Evolutionary conservation across 2,113 vertebrate genomes (phyloP).

Genomic region (Cariama cristata): DNA sequence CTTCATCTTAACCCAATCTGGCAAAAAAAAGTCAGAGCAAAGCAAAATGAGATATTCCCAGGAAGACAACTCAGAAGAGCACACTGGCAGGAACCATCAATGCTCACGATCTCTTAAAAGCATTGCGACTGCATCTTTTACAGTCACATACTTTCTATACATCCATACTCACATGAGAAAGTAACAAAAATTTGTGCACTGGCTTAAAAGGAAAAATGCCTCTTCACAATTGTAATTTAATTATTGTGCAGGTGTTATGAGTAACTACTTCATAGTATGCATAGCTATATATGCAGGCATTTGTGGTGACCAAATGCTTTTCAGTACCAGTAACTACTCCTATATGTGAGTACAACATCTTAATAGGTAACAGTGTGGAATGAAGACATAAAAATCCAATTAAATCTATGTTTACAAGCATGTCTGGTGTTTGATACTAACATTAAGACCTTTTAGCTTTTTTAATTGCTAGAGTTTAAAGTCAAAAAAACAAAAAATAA

Average conservation of each 20-base stretch:
- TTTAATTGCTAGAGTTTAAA: background rate
- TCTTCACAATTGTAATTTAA: background rate
- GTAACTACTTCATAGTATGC: background rate
- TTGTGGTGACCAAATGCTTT: background rate
- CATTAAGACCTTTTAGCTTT: background rate
- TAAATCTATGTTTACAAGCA: background rate
- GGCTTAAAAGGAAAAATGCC: background rate
- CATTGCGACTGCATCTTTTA: background rate
- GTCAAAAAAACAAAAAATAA: background rate
- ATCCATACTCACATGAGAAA: background rate
- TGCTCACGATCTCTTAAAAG: rapidly evolving
- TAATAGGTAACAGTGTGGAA: background rate
- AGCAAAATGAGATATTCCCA: background rate
- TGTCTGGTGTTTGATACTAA: background rate
- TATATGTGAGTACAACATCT: background rate
- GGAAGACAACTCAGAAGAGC: background rate
- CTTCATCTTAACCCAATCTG: background rate
- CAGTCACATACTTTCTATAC: rapidly evolving
- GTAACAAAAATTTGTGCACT: background rate
- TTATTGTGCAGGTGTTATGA: background rate
- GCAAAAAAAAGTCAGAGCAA: background rate
- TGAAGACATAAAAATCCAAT: background rate
- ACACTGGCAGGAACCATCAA: background rate
- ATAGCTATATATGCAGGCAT: background rate
- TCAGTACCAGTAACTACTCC: background rate